Evolutionary conservation across 2,888 invertebrate species (phyloP).

Genomic region (Nesidiocoris tenuis): DNA sequence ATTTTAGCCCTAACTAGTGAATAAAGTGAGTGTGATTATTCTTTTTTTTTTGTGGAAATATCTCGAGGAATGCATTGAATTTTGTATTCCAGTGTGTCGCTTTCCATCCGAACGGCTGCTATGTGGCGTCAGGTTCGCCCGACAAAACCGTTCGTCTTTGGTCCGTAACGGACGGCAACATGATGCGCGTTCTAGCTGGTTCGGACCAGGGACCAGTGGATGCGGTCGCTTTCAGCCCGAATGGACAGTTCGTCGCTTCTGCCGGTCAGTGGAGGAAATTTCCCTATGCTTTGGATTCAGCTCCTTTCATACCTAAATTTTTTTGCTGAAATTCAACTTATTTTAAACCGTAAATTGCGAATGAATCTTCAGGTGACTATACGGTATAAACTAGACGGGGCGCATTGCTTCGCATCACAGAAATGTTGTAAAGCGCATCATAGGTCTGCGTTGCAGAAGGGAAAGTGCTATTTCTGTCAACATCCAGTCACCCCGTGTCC

Average conservation of each 20-base stretch:
- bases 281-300: not conserved
- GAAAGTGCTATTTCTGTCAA: no score
- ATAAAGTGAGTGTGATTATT: no score
- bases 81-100: slow-evolving; percentile 66
- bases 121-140: slow-evolving; percentile 86
- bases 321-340: not conserved
- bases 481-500: no score
- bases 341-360: not conserved
- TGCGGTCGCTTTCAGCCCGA: slow-evolving; percentile 78
- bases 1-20: no score
- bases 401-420: no score
- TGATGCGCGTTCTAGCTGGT: slow-evolving; percentile 76
- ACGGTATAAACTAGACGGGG: no score
- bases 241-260: slow-evolving; percentile 80
- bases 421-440: no score
- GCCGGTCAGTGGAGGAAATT: slow-evolving; percentile 62
- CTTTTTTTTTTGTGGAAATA: no score
- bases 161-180: slow-evolving; percentile 78
- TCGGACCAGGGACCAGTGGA: slow-evolving; percentile 68
- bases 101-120: slow-evolving; percentile 89
- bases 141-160: slow-evolving; percentile 86
- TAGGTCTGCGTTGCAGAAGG: no score
- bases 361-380: not conserved
- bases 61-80: no score
- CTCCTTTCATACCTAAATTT: no score